These are phyloP conservation scores for Hypothenemus hampei DNA, from an alignment of 1,140 invertebrate genomes.

Conservation along the genomic window DNA sequence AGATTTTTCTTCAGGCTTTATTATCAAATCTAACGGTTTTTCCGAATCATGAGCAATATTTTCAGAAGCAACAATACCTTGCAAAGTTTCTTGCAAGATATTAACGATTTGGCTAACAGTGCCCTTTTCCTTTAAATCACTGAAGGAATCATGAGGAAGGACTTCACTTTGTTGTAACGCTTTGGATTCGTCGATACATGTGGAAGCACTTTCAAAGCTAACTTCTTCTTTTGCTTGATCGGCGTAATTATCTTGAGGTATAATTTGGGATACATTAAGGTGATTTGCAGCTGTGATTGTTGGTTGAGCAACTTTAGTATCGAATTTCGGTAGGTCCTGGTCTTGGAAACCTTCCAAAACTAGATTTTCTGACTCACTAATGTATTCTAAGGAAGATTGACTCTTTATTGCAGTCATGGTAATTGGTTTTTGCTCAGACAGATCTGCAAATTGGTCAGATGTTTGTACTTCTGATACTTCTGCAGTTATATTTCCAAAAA, in stretches of 20 bases:
- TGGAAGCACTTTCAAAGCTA: conserved; percentile 41
- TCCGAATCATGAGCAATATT: conserved; percentile 51
- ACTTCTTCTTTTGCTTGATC: conserved; percentile 35
- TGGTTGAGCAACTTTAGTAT: conserved; percentile 43
- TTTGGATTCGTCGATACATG: conserved; percentile 35
- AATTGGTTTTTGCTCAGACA: conserved; percentile 26
- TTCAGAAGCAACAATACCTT: conserved; percentile 50
- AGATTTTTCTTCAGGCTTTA: conserved; percentile 37
- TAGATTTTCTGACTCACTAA: conserved; percentile 31
- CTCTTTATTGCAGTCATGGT: conserved; percentile 30
- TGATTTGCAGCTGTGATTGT: conserved; percentile 47
- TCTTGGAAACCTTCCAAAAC: conserved; percentile 39
- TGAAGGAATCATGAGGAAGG: conserved; percentile 30
- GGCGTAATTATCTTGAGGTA: conserved; percentile 46
- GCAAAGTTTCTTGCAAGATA: conserved; percentile 42
- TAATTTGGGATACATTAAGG: conserved; percentile 47
- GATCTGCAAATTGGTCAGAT: conserved; percentile 26
- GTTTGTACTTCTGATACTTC: conserved; percentile 46
- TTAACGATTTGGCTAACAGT: conserved; percentile 42
- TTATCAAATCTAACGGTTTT: conserved; percentile 44
- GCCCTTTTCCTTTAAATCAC: conserved; percentile 24
- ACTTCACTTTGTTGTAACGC: conserved; percentile 35
- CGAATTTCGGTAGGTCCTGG: conserved; percentile 33
- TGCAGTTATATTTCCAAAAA: conserved; percentile 40
- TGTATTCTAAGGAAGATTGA: conserved; percentile 30